Conservation (phyloP, 2,888 invertebrate genomes). For the Hedya salicella region DNA sequence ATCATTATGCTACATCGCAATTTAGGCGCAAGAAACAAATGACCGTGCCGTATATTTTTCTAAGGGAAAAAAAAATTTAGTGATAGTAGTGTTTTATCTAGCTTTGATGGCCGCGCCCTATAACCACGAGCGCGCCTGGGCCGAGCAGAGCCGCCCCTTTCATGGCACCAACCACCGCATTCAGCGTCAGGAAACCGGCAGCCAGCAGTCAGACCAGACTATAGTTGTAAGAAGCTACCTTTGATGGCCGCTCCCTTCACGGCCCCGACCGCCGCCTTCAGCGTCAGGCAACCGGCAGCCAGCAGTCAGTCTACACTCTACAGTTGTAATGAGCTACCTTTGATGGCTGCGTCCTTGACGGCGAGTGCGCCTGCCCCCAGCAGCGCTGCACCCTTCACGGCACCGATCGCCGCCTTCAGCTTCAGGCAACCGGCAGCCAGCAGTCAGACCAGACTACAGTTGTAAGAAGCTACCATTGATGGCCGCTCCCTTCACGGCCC, state of each 20-base stretch:
- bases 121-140: constrained; percentile 46
- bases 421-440: constrained; percentile 50
- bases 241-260: no score
- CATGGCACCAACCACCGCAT: constrained; percentile 44
- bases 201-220: constrained; percentile 55
- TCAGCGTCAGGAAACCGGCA: constrained; percentile 50
- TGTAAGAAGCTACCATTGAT: no score
- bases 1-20: no score
- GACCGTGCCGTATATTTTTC: no score
- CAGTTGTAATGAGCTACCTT: constrained; percentile 36
- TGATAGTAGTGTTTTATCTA: no score
- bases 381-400: constrained; percentile 44
- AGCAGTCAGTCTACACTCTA: no score
- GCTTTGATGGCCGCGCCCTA: constrained; percentile 48
- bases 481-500: no score
- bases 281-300: no score
- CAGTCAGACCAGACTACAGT: constrained; percentile 54
- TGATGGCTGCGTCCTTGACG: constrained; percentile 48
- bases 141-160: constrained; percentile 45
- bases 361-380: constrained; percentile 45
- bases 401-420: constrained; percentile 46
- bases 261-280: no score
- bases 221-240: neutral
- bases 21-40: no score
- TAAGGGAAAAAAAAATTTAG: no score